Evolutionary conservation across 2,888 invertebrate species (phyloP).

Genomic region (Scrobipalpa costella): DNA sequence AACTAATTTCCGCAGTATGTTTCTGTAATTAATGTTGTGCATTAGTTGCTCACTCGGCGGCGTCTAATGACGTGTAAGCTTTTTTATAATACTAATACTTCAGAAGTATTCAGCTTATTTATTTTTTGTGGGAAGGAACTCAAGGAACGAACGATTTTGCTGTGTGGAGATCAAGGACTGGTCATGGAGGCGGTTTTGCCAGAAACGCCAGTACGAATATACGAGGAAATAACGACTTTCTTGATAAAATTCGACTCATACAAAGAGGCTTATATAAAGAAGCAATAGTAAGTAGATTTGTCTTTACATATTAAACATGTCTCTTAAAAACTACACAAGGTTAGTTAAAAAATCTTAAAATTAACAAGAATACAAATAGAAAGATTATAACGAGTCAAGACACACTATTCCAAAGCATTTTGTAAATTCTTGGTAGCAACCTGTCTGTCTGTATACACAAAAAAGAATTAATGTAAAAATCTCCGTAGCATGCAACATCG

Average conservation of each 20-base stretch:
- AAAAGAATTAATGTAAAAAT: not conserved
- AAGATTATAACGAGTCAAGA: too few relatives aligned
- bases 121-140: not conserved
- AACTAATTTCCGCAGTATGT: too few relatives aligned
- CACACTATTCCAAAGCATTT: too few relatives aligned
- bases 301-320: too few relatives aligned
- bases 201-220: slow-evolving; percentile 47
- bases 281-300: slow-evolving; percentile 64
- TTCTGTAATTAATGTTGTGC: too few relatives aligned
- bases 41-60: too few relatives aligned
- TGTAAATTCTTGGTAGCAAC: too few relatives aligned
- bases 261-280: slow-evolving; percentile 66
- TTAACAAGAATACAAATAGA: too few relatives aligned
- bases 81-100: not conserved
- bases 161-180: slow-evolving; percentile 70
- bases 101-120: not conserved
- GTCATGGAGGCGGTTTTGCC: slow-evolving; percentile 69
- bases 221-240: slow-evolving; percentile 67
- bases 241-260: slow-evolving; percentile 62
- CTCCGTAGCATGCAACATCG: slow-evolving; percentile 62
- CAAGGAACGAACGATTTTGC: slow-evolving; percentile 54
- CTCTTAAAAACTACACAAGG: too few relatives aligned
- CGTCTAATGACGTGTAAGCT: too few relatives aligned
- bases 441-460: too few relatives aligned
- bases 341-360: too few relatives aligned